These are phyloP conservation scores for Gisinianus flammeolus DNA, from an alignment of 2,888 invertebrate species.

Conservation along the genomic window DNA sequence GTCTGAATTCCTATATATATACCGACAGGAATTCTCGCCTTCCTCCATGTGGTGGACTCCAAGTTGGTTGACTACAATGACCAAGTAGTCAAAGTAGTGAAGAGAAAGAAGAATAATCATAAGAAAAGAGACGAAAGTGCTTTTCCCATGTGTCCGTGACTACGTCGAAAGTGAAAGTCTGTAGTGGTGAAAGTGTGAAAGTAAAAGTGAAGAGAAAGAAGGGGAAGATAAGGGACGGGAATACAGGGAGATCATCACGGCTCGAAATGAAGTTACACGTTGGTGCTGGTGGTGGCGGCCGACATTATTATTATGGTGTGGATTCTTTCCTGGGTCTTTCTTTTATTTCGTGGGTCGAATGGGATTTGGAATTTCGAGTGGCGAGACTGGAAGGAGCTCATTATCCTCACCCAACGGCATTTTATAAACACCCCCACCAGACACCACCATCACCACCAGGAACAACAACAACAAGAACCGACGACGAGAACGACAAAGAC, in stretches of 20 bases:
- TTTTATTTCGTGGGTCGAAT: constrained; percentile 50
- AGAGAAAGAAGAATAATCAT: neutral
- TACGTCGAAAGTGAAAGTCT: neutral
- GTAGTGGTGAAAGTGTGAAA: constrained; percentile 9
- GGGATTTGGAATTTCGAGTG: constrained; percentile 45
- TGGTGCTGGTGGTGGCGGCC: constrained; percentile 52
- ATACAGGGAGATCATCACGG: constrained; percentile 36
- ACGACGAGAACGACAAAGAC: neutral
- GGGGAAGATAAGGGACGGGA: neutral
- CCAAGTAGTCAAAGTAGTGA: no score
- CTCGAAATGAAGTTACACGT: constrained; percentile 55
- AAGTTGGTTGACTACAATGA: no score
- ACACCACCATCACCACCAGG: neutral
- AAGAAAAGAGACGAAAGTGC: neutral
- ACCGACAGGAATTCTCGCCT: no score
- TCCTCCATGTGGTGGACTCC: no score
- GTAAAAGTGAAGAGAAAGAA: neutral
- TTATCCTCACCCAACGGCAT: neutral
- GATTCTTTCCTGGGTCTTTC: constrained; percentile 46
- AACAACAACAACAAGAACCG: no score
- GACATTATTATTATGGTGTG: constrained; percentile 26
- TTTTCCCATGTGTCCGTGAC: neutral
- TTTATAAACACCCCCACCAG: neutral
- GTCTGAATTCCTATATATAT: no score
- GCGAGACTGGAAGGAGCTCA: neutral